A percentile compares a stretch with the other conserved stretches of the same genome.
These are phyloP conservation scores for Orthosia cruda DNA, from an alignment of 2,888 invertebrate genomes.

Conservation along the genomic window DNA sequence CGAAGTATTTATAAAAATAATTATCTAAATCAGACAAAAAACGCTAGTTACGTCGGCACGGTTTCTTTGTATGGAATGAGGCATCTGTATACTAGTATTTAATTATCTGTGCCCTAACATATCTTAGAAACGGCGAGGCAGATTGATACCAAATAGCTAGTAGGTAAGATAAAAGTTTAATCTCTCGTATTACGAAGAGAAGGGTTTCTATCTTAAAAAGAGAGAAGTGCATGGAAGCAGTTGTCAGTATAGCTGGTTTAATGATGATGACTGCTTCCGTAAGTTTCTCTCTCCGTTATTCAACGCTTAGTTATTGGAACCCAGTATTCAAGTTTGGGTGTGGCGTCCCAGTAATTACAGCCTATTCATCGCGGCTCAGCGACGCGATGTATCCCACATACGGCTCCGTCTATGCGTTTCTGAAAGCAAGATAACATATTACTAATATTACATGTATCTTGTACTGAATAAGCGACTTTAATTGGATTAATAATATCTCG, in stretches of 20 bases:
- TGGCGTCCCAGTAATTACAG: conserved; percentile 71
- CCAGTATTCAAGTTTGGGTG: conserved; percentile 62
- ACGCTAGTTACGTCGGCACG: no score
- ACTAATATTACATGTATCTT: conserved; percentile 25
- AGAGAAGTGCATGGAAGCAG: no score
- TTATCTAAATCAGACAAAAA: no score
- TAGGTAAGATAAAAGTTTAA: background rate
- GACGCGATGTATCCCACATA: conserved; percentile 28
- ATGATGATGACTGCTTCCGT: conserved; percentile 55
- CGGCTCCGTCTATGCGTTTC: conserved; percentile 40
- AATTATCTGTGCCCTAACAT: no score
- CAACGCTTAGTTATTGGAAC: conserved; percentile 50
- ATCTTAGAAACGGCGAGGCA: no score
- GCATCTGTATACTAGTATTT: no score
- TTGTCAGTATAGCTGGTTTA: background rate
- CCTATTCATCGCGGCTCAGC: conserved; percentile 70
- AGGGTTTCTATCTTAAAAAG: no score
- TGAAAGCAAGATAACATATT: conserved; percentile 57
- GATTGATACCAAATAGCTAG: no score
- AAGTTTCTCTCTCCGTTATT: conserved; percentile 37
- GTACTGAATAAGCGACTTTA: conserved; percentile 16
- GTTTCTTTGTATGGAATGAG: no score
- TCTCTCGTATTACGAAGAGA: background rate
- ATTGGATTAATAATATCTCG: conserved; percentile 48
- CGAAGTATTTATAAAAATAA: no score